Conservation (phyloP, 1,140 invertebrate genomes). For the Portunus trituberculatus region DNA sequence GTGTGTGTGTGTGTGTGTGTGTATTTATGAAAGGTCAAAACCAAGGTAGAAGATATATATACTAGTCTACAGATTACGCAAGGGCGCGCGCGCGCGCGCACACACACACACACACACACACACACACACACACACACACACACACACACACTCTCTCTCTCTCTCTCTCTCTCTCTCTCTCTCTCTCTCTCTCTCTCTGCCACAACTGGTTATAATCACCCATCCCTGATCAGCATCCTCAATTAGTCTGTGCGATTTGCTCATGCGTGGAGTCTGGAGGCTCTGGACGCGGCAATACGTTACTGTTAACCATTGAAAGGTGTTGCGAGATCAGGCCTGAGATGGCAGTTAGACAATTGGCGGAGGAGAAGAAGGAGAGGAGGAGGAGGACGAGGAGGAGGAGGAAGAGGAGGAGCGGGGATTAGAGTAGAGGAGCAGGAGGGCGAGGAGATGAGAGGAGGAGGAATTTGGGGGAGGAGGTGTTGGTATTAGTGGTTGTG, state of each 20-base stretch:
- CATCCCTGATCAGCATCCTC: neutral
- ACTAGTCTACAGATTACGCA: too few species aligned
- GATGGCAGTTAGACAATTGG: constrained; percentile 25
- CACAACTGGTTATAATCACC: constrained; percentile 12
- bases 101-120: too few species aligned
- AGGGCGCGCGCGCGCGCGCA: too few species aligned
- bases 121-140: too few species aligned
- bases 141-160: neutral
- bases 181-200: neutral
- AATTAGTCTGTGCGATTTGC: neutral
- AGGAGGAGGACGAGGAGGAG: neutral
- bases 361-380: neutral
- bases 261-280: constrained; percentile 8
- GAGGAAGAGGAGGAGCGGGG: neutral
- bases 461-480: neutral
- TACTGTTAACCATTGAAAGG: constrained; percentile 12
- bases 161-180: constrained; percentile 20
- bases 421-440: neutral
- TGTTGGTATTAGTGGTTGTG: neutral
- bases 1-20: too few species aligned
- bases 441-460: neutral
- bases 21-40: too few species aligned
- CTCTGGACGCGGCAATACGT: neutral
- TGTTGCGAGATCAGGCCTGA: neutral
- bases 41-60: too few species aligned